Base-by-base conservation (phyloP, 2,888 invertebrate species). In the Ichneumoninae sp. region DNA sequence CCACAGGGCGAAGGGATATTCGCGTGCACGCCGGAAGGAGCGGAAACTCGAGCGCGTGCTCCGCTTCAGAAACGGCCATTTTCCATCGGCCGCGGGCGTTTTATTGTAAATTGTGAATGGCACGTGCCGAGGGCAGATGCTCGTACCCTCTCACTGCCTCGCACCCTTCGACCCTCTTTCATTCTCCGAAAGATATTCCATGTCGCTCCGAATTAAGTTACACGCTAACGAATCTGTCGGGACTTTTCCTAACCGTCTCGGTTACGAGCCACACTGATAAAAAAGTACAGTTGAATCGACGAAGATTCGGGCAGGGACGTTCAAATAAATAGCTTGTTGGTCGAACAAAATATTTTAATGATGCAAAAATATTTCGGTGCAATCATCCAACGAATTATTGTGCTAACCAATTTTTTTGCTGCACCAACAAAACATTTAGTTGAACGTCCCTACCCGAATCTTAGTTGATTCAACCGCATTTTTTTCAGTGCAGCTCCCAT, bases 31-130 rank as follows among this genome's bases (percentile, higher is more conserved):
- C 19, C 65, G 52, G 40, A 66, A 36, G 19, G 50, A 72, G 13
- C 68, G 69, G 70, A 83, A 80, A 68, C 66, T 66, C 40, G 19
- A 68, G 50, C 26, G 72, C 84, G 84, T 84, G 84, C 77, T 57
- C n/a, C 30, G 84, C 68, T 66, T 84, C 62, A 77, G 77, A 80
- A 80, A 68, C 36, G 65, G 16, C 66, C 54, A 76, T 83, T 80
- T 80, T 76, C 79, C 26, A 70, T 13, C 19, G 57, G 33, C 54
- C 76, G 22, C 22, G 47, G 22, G 69, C 52, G 36, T 66, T 71
- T 47, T 62, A 71, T 44, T 66, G 65, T 83, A 60, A 76, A 71
- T 80, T 71, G 69, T 76, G 33, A 44, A 47, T 71, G 40, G 30
- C 70, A 80, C 76, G 71, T 83, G 83, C 62, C 33, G 70, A 62